Base-by-base conservation (phyloP, 64 coral and sea anemone genomes). In the Stichodactyla mertensii region DNA sequence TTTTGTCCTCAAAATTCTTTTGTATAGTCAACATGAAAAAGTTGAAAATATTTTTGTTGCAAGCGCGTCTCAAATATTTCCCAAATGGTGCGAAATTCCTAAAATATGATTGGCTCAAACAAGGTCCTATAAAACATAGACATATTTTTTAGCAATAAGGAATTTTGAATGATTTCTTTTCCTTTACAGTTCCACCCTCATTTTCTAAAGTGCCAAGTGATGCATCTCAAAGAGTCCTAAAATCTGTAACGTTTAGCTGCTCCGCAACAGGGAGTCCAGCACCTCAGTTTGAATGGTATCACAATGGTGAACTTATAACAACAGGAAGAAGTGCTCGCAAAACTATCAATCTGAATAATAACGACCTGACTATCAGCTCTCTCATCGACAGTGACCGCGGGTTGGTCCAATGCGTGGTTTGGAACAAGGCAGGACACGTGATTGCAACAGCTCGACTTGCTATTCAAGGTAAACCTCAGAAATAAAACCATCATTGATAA, bases 321-420 rank as follows among this genome's bases (percentile, higher is more conserved):
- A 51, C 59, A 56, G 64, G 79, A 20, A 88, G 24, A 20, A 86
- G 86, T 88, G 85, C 23, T 16, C 45, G 83, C 9, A 55, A 66
- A 64, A 55, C 62, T 16, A 87, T 95, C 22, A 92, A 36, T 45
- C 3, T 45, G 36, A 45, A 45, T 45, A 89, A 51, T 52, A 89
- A 92, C 19, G 93, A 95, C 4, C 57, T 95, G 13, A 95, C 66
- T 56, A 82, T 95, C 4, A 95, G 36, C 27, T 91, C 58, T 54
- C 88, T 95, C 18, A 83, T 91, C 45, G 55, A 74, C 23, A 91
- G 83, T 16, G 94, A 96, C 51, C 71, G 70, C 22, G 94, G 94
- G 2, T 83, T 77, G 24, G 89, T 93, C 26, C 94, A 96, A 54
- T 96, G 94, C 12, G 84, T 93, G 36, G 94, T 91, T 61, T 87